Evolutionary conservation across 2,113 vertebrate species (phyloP), one percentile per base, ranked within the genome.

Genomic region (Varanus komodoensis): DNA sequence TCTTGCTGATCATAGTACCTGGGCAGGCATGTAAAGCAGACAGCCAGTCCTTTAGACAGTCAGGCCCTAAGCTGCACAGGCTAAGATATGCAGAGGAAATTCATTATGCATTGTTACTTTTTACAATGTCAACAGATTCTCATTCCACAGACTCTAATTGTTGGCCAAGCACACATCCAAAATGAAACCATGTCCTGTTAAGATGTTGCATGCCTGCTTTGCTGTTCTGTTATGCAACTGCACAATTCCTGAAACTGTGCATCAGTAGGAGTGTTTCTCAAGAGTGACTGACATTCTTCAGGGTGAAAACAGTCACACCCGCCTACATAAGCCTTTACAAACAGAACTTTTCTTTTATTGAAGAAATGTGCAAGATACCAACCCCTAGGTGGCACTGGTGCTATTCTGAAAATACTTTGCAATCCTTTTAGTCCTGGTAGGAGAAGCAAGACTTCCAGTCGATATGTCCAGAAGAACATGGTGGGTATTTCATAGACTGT

Each of bases 351-450:
- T 80, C 29, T 73, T 86, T 44, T 44, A 15, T 50, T 90, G 90
- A 48, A 54, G 81, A 11, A 75, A 9, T 84, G 48, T 87, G 0
- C 34, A 86, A n/a, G 82, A 71, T 32, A 4, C 2, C 21, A 64
- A 86, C 67, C 95, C 92, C 83, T 64, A 97, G 96, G 87, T 96
- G 96, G 94, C 96, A 95, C 75, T 95, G 89, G 93, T 94, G 88
- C 91, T 82, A 92, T 94, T 95, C 88, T 61, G 71, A 83, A 86
- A 88, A 85, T 15, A 15, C 50, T 85, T 87, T 6, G 27, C 27
- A 82, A 14, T 21, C 15, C 5, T 44, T 4, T 4, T 8, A 27
- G 7, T 1, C 2, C 68, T 0, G 0, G 0, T 0, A 0, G n/a
- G 34, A 91, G 25, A 79, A 61, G 9, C 0, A 6, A 54, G 19